These are phyloP conservation scores for Rhinichthys osculus DNA, from an alignment of 2,797 vertebrate species.

Conservation along the genomic window DNA sequence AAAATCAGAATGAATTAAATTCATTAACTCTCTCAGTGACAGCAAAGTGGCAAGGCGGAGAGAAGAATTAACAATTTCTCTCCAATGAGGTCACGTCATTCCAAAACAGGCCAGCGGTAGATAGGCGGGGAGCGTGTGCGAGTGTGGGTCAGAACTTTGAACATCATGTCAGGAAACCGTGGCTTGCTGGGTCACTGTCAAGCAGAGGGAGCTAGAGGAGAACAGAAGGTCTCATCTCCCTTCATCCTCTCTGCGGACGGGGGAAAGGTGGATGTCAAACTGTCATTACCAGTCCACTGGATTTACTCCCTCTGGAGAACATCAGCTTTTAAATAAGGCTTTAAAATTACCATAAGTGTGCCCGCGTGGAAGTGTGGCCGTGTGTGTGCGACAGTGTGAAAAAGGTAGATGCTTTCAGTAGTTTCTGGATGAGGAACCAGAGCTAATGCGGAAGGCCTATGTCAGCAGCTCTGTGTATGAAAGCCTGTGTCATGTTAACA, in stretches of 20 bases:
- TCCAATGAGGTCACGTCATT: slow-evolving; percentile 59
- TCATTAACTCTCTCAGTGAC: slow-evolving; percentile 66
- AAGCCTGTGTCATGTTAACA: slow-evolving; percentile 76
- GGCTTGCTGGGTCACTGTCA: slow-evolving; percentile 53
- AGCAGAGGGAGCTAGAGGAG: slow-evolving; percentile 45
- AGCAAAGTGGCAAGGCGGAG: slow-evolving; percentile 55
- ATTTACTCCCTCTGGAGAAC: slow-evolving; percentile 57
- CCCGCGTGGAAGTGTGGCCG: slow-evolving; percentile 31
- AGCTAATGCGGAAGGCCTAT: slow-evolving; percentile 57
- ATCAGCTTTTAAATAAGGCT: slow-evolving; percentile 57
- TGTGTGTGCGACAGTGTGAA: slow-evolving; percentile 48
- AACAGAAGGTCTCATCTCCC: slow-evolving; percentile 52
- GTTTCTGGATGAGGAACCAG: slow-evolving; percentile 59
- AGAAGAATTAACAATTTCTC: slow-evolving; percentile 58
- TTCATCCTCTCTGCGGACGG: slow-evolving; percentile 47
- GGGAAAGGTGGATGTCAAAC: slow-evolving; percentile 57
- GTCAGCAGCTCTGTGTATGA: slow-evolving; percentile 61
- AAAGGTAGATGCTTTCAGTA: slow-evolving; percentile 57
- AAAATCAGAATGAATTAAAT: slow-evolving; percentile 71
- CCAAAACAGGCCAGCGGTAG: slow-evolving; percentile 46
- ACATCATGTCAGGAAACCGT: slow-evolving; percentile 53
- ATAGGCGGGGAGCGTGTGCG: slow-evolving; percentile 23
- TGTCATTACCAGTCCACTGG: slow-evolving; percentile 55
- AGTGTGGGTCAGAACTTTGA: slow-evolving; percentile 48
- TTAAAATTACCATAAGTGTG: slow-evolving; percentile 57